Evolutionary conservation across 2,888 invertebrate species (phyloP).

Genomic region (Tetheella fluctuosa): DNA sequence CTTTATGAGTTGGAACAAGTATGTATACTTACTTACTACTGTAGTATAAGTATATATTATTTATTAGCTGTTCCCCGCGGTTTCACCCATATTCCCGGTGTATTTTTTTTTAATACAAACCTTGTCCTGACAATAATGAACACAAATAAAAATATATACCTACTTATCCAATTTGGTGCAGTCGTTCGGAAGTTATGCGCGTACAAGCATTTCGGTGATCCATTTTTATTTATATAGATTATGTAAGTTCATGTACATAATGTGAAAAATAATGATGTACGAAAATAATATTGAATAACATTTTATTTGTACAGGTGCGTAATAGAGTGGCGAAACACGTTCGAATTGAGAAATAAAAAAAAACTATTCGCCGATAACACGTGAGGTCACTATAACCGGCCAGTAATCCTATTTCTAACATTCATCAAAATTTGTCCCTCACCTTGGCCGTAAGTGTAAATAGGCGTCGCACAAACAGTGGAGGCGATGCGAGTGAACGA

Average conservation of each 20-base stretch:
- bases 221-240: too few relatives aligned
- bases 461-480: constrained; percentile 43
- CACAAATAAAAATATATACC: too few relatives aligned
- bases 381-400: constrained; percentile 50
- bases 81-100: too few relatives aligned
- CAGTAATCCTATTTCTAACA: constrained; percentile 39
- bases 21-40: neutral
- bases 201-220: too few relatives aligned
- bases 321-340: neutral
- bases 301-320: neutral
- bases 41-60: neutral
- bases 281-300: neutral
- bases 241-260: neutral
- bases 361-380: too few relatives aligned
- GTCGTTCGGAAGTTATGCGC: too few relatives aligned
- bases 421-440: constrained; percentile 45
- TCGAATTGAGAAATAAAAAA: constrained; percentile 2
- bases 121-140: too few relatives aligned
- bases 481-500: constrained; percentile 60
- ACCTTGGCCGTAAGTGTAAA: constrained; percentile 72
- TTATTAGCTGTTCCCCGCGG: too few relatives aligned
- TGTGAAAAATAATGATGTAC: neutral
- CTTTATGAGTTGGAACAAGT: constrained; percentile 1
- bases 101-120: too few relatives aligned
- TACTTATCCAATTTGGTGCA: too few relatives aligned